Evolutionary conservation across 2,113 vertebrate genomes (phyloP).

Genomic region (Toxostoma redivivum): DNA sequence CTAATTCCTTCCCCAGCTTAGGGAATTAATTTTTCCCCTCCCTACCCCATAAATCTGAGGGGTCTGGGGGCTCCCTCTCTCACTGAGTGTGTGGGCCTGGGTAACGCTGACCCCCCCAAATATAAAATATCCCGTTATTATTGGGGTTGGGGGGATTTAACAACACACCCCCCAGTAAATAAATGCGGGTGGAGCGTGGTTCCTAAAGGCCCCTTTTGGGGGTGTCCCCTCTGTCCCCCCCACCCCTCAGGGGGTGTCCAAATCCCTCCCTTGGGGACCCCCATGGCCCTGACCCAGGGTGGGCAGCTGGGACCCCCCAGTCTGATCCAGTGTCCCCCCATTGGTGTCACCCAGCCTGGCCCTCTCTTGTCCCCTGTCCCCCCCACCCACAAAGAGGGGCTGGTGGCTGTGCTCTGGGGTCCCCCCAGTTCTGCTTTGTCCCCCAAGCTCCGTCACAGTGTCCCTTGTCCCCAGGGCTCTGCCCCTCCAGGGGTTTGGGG

Average conservation of each 20-base stretch:
- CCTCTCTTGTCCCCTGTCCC: too few relatives aligned
- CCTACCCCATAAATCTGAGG: neutral
- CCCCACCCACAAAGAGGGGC: accelerated
- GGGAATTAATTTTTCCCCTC: neutral
- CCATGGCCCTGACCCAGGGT: too few relatives aligned
- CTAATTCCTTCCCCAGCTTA: too few relatives aligned
- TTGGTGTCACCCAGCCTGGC: neutral
- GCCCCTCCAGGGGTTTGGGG: neutral
- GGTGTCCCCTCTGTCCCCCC: too few relatives aligned
- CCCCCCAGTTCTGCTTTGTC: neutral
- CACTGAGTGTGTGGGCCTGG: neutral
- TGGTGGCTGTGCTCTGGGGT: neutral
- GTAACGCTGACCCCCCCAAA: neutral
- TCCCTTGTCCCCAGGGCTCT: neutral
- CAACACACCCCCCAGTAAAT: neutral
- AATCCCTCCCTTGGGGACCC: too few relatives aligned
- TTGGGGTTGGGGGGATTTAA: neutral
- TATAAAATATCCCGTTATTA: neutral
- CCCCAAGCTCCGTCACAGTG: neutral
- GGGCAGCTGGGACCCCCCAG: too few relatives aligned
- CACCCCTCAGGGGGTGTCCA: too few relatives aligned
- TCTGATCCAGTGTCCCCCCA: neutral
- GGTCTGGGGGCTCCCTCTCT: neutral
- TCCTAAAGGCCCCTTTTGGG: neutral
- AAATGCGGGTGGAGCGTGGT: neutral